These are phyloP conservation scores for Zosterops japonicus DNA, from an alignment of 2,113 vertebrate species.

Conservation along the genomic window DNA sequence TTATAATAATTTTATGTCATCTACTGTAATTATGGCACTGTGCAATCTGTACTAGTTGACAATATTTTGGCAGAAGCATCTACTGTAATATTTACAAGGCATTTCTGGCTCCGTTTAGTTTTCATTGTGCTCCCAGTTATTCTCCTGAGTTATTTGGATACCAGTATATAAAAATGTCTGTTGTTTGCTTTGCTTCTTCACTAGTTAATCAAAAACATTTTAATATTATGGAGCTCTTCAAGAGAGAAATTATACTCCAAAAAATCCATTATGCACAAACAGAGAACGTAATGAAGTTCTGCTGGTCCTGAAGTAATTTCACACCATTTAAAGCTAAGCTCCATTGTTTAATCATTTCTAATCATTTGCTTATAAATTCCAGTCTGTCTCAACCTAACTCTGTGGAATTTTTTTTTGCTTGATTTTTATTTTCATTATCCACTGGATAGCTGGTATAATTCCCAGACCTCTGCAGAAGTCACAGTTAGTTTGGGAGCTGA, in stretches of 20 bases:
- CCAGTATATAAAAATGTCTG: conserved; percentile 28
- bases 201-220: conserved; percentile 38
- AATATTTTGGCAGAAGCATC: conserved; percentile 57
- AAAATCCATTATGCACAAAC: conserved; percentile 33
- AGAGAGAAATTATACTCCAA: conserved; percentile 4
- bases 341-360: conserved; percentile 19
- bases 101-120: conserved; percentile 51
- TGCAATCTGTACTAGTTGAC: conserved; percentile 47
- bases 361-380: not conserved
- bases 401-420: not conserved
- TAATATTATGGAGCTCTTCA: conserved; percentile 35
- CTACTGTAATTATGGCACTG: conserved; percentile 53
- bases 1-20: conserved; percentile 64
- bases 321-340: conserved; percentile 28
- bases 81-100: conserved; percentile 63
- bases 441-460: not conserved
- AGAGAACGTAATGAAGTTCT: conserved; percentile 35
- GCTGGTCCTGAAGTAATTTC: conserved; percentile 34
- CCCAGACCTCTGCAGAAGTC: not conserved
- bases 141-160: conserved; percentile 35
- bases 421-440: not conserved
- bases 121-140: conserved; percentile 56
- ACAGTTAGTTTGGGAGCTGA: not conserved
- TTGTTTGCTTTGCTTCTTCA: conserved; percentile 50
- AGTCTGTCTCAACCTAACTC: not conserved